A percentile compares a stretch with the other conserved stretches of the same genome.
Conservation (phyloP, 2,888 invertebrate species). For the Philhelius pedissequus region DNA sequence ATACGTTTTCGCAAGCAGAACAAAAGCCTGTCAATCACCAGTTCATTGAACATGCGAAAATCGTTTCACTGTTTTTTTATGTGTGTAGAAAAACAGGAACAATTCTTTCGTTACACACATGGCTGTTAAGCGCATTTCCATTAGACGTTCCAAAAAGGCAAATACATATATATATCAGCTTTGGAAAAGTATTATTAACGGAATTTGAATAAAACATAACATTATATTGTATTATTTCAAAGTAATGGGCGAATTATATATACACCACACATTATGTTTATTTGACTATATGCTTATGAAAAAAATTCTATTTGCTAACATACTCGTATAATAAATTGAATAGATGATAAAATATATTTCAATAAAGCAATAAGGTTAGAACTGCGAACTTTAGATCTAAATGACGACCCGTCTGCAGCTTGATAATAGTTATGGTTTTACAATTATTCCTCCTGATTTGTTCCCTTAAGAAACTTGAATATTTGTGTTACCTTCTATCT, state of each 20-base stretch:
- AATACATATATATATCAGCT: neutral
- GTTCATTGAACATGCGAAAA: conserved; percentile 25
- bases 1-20: neutral
- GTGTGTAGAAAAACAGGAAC: neutral
- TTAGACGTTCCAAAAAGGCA: neutral
- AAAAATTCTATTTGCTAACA: no score
- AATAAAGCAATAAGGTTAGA: no score
- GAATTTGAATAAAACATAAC: neutral
- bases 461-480: no score
- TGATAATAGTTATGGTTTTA: no score
- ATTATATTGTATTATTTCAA: neutral
- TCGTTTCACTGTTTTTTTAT: neutral
- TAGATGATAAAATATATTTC: no score
- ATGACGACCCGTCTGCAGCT: no score
- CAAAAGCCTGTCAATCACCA: conserved; percentile 48
- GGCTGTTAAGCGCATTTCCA: neutral
- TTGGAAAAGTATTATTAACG: neutral
- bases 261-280: no score
- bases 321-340: no score
- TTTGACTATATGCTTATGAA: no score
- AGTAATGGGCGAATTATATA: neutral
- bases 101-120: neutral
- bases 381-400: no score
- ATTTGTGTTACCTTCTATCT: no score
- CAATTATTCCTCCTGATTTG: no score